A percentile compares a stretch with the other conserved stretches of the same genome.
phyloP scores from a whole-genome alignment of 2,888 invertebrate species.

The Hypomecis punctinalis region DNA sequence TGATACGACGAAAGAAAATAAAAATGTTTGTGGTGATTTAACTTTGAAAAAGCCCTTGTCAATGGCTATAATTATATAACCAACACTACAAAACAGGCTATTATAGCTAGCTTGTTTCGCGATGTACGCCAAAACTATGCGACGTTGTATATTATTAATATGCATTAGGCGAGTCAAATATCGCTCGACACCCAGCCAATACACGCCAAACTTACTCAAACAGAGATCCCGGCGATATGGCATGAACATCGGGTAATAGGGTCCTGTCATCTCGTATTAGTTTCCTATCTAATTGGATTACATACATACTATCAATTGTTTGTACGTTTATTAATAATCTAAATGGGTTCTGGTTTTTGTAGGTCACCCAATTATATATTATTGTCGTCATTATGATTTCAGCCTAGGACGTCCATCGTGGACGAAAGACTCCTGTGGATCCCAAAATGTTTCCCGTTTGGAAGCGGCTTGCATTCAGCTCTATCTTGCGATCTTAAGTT shows the following conservation, averaged over 20 bases:
- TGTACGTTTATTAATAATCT: slow-evolving; percentile 23
- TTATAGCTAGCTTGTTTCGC: background rate
- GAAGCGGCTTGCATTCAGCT: too few relatives aligned
- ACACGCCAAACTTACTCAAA: slow-evolving; percentile 40
- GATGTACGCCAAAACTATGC: background rate
- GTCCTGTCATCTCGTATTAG: slow-evolving; percentile 42
- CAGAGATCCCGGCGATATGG: slow-evolving; percentile 43
- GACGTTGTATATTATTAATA: slow-evolving; percentile 7
- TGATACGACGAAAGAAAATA: too few relatives aligned
- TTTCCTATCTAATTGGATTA: slow-evolving; percentile 41
- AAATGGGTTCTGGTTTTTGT: background rate
- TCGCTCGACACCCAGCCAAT: slow-evolving; percentile 29
- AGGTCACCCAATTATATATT: too few relatives aligned
- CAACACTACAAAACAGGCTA: too few relatives aligned
- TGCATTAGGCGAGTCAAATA: slow-evolving; percentile 24
- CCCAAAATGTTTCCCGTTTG: too few relatives aligned
- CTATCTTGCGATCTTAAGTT: too few relatives aligned
- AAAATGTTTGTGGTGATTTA: too few relatives aligned
- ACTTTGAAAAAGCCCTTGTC: too few relatives aligned
- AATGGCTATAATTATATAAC: too few relatives aligned
- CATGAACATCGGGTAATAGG: slow-evolving; percentile 44
- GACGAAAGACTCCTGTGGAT: too few relatives aligned
- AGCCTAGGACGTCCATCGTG: too few relatives aligned
- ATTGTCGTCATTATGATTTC: too few relatives aligned
- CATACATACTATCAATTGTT: slow-evolving; percentile 38